A percentile compares a stretch with the other conserved stretches of the same genome.
phyloP scores from a whole-genome alignment of 2,888 invertebrate genomes.

The Coleophora deauratella region DNA sequence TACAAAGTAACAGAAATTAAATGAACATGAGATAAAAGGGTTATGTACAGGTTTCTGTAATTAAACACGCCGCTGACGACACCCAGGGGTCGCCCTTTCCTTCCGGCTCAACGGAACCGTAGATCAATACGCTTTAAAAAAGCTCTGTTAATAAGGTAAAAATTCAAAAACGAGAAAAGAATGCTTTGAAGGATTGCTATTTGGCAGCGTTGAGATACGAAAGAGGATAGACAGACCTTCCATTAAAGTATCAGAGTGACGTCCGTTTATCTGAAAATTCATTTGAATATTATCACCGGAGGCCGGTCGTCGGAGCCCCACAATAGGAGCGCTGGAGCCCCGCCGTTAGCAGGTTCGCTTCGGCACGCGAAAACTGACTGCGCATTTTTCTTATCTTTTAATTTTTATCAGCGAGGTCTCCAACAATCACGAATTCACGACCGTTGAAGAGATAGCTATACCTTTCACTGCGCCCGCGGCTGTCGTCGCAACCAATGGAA shows the following conservation, averaged over 20 bases:
- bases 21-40: constrained; percentile 40
- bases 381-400: too few relatives aligned
- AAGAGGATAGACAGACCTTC: constrained; percentile 1
- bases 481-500: too few relatives aligned
- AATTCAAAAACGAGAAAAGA: constrained; percentile 1
- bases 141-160: constrained; percentile 19
- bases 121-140: constrained; percentile 30
- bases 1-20: constrained; percentile 21
- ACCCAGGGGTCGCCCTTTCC: constrained; percentile 29
- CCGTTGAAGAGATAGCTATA: too few relatives aligned
- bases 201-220: constrained; percentile 2
- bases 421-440: too few relatives aligned
- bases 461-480: too few relatives aligned
- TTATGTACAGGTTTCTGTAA: constrained; percentile 43
- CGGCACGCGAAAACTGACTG: neutral
- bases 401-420: too few relatives aligned
- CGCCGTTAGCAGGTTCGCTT: neutral
- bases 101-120: constrained; percentile 36
- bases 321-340: constrained; percentile 1
- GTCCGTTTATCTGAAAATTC: constrained; percentile 15
- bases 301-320: constrained; percentile 2
- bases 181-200: constrained; percentile 1
- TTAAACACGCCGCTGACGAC: constrained; percentile 44
- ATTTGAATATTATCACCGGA: constrained; percentile 18
- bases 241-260: constrained; percentile 12